Evolutionary conservation across 1,140 invertebrate species (phyloP).

Genomic region (Acromyrmex charruanus): DNA sequence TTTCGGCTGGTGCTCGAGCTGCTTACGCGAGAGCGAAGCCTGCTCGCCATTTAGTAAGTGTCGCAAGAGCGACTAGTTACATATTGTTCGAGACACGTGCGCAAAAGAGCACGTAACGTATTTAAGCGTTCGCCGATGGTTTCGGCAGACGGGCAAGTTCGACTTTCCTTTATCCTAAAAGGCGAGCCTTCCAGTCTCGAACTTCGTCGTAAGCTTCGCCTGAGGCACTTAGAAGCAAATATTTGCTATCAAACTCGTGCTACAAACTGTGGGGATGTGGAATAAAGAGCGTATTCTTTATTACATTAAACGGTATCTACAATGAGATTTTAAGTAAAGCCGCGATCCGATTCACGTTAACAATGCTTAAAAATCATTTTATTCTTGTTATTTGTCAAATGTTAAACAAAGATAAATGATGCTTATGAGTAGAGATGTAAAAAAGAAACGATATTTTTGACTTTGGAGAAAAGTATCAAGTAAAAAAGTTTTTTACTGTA

Average conservation of each 20-base stretch:
- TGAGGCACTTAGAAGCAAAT: conserved; percentile 21
- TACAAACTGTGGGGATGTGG: not conserved
- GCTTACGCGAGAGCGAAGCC: conserved; percentile 25
- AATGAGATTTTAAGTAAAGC: too few species aligned
- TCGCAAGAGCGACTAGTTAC: conserved; percentile 44
- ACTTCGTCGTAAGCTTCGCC: conserved; percentile 29
- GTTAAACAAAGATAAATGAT: too few species aligned
- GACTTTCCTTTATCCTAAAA: conserved; percentile 50
- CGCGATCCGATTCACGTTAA: too few species aligned
- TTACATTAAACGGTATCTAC: not conserved
- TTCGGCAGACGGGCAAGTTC: conserved; percentile 37
- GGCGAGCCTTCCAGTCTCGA: conserved; percentile 22
- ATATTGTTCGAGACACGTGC: conserved; percentile 53
- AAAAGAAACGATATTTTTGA: too few species aligned
- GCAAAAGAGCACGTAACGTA: conserved; percentile 37
- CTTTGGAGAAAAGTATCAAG: too few species aligned
- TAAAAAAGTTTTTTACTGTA: too few species aligned
- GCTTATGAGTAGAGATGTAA: too few species aligned
- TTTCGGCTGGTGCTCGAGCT: conserved; percentile 15
- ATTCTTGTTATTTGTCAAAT: too few species aligned
- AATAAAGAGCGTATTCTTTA: conserved; percentile 6
- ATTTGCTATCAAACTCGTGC: conserved; percentile 41
- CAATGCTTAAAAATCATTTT: too few species aligned
- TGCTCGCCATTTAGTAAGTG: conserved; percentile 38
- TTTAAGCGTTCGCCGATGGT: conserved; percentile 48